Conservation (phyloP, 2,888 invertebrate genomes). For the Timema podura region DNA sequence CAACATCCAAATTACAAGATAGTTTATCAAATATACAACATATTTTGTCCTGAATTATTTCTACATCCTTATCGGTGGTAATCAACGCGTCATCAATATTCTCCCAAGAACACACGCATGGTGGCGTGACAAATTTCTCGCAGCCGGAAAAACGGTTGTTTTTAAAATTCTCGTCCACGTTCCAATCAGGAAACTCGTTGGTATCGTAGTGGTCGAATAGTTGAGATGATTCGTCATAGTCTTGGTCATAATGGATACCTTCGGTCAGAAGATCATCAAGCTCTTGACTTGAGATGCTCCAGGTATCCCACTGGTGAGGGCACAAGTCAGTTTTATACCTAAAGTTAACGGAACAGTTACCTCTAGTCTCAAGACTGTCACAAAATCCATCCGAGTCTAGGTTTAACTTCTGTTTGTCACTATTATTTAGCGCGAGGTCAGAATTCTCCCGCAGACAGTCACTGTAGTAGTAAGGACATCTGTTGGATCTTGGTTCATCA, state of each 20-base stretch:
- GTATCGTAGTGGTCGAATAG: not conserved
- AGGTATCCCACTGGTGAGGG: not conserved
- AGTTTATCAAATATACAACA: too few relatives aligned
- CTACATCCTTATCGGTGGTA: too few relatives aligned
- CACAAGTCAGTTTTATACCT: not conserved
- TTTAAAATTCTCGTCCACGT: not conserved
- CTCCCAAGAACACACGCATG: too few relatives aligned
- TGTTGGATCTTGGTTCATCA: not conserved
- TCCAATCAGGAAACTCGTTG: not conserved
- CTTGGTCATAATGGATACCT: not conserved
- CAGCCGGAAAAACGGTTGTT: not conserved
- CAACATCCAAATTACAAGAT: too few relatives aligned
- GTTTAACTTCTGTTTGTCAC: not conserved
- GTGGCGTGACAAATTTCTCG: not conserved
- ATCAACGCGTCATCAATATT: too few relatives aligned
- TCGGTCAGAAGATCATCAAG: constrained; percentile 17
- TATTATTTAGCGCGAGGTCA: not conserved
- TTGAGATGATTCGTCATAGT: constrained; percentile 12
- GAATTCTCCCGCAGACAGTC: not conserved
- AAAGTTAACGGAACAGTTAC: too few relatives aligned
- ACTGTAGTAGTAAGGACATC: too few relatives aligned
- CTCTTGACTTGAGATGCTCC: constrained; percentile 10
- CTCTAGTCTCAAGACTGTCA: too few relatives aligned
- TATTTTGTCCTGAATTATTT: too few relatives aligned
- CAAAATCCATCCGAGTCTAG: not conserved